These are phyloP conservation scores for Oscheius sp. DNA, from an alignment of 2,888 invertebrate genomes.

Conservation along the genomic window DNA sequence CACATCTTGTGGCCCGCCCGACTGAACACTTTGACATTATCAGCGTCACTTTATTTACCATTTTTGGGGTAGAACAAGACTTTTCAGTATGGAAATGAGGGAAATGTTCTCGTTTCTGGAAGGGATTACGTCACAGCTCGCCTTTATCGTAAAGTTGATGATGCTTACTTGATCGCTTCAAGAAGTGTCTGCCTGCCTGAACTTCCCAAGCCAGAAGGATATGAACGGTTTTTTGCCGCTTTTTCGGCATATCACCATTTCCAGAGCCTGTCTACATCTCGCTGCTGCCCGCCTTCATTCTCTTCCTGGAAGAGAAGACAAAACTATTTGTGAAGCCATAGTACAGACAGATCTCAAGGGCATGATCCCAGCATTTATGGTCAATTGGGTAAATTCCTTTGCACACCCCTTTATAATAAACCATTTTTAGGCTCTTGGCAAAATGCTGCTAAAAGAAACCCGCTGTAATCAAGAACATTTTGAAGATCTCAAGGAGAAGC, in stretches of 20 bases:
- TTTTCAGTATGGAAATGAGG: constrained; percentile 65
- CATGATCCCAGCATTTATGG: constrained; percentile 56
- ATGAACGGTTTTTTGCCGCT: constrained; percentile 27
- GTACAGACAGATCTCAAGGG: constrained; percentile 63
- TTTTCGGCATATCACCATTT: not conserved
- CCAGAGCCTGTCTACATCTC: constrained; percentile 56
- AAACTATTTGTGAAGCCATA: constrained; percentile 56
- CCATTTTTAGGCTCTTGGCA: constrained; percentile 47
- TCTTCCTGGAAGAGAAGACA: constrained; percentile 46
- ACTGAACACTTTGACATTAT: constrained; percentile 63
- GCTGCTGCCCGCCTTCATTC: constrained; percentile 59
- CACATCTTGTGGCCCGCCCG: constrained; percentile 51
- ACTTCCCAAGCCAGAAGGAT: constrained; percentile 32
- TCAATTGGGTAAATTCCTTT: constrained; percentile 49
- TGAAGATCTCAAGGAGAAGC: constrained; percentile 33
- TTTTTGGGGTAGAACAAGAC: not conserved
- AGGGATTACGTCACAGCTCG: constrained; percentile 64
- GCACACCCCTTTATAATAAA: not conserved
- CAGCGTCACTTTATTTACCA: constrained; percentile 48
- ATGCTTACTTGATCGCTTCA: constrained; percentile 54
- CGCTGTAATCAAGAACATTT: constrained; percentile 55
- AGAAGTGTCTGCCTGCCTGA: constrained; percentile 53
- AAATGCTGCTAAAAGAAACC: constrained; percentile 55
- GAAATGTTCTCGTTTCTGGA: constrained; percentile 60
- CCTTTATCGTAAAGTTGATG: constrained; percentile 49